A percentile compares a stretch with the other conserved stretches of the same genome.
These are phyloP conservation scores for Hermatobates lingyangjiaoensis DNA, from an alignment of 1,140 invertebrate species.

Conservation along the genomic window DNA sequence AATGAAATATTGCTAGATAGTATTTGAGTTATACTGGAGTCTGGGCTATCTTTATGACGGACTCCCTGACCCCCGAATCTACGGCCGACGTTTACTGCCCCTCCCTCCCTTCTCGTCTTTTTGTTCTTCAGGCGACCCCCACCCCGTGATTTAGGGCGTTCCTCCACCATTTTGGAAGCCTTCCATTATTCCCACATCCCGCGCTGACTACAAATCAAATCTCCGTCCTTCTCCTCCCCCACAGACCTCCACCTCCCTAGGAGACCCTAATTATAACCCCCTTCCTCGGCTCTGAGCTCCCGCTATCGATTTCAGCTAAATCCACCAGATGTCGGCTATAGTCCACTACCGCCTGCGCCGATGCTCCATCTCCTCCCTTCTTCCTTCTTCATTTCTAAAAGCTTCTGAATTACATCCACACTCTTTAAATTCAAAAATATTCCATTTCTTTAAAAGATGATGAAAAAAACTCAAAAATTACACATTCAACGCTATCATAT, in stretches of 20 bases:
- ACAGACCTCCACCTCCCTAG: background rate
- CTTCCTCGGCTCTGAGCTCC: background rate
- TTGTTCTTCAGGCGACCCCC: constrained; percentile 7
- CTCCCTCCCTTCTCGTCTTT: constrained; percentile 9
- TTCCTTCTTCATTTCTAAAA: background rate
- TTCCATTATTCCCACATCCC: constrained; percentile 12
- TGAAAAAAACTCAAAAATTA: no score
- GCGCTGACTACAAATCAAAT: constrained; percentile 3
- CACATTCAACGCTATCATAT: no score
- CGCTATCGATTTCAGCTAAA: background rate
- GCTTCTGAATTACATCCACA: no score
- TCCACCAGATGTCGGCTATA: background rate
- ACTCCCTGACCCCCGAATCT: constrained; percentile 9
- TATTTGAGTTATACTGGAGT: constrained; percentile 1
- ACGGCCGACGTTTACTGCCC: constrained; percentile 13
- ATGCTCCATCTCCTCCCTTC: background rate
- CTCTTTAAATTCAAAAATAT: no score
- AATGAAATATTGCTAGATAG: constrained; percentile 5
- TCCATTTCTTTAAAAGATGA: no score
- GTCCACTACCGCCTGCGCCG: background rate
- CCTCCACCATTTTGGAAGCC: constrained; percentile 14
- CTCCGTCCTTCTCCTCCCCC: background rate
- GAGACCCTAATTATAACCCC: background rate
- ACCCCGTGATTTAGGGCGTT: constrained; percentile 10
- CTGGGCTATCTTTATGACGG: constrained; percentile 9